phyloP scores from a whole-genome alignment of 2,113 vertebrate genomes.

The Pelmatolapia mariae region DNA sequence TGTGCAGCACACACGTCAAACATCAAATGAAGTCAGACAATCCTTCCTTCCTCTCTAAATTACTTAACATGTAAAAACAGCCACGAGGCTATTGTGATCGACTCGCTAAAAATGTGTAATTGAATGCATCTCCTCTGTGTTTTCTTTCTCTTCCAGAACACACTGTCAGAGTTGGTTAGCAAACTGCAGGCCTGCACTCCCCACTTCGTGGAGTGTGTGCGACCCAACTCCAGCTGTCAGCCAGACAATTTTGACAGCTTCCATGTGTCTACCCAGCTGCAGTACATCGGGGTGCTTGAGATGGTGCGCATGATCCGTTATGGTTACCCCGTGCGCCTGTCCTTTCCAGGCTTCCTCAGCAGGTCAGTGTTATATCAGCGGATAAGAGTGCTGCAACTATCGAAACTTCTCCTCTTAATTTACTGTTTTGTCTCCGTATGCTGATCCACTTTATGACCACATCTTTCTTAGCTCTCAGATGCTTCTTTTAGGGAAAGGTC shows the following conservation, averaged over 20 bases:
- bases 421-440: background rate
- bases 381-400: background rate
- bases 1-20: background rate
- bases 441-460: background rate
- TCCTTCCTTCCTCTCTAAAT: background rate
- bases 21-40: background rate
- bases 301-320: conserved; percentile 90
- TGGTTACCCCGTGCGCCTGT: conserved; percentile 84
- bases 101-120: background rate
- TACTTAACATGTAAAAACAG: background rate
- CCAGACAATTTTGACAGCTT: conserved; percentile 84
- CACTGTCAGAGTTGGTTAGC: conserved; percentile 80
- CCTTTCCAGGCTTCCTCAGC: conserved; percentile 83
- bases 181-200: conserved; percentile 81
- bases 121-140: background rate
- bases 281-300: conserved; percentile 88
- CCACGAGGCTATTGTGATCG: background rate
- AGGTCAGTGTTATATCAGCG: conserved; percentile 73
- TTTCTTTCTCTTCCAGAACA: conserved; percentile 70
- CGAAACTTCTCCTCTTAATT: background rate
- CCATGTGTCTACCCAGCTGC: conserved; percentile 89
- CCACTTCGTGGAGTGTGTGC: conserved; percentile 88
- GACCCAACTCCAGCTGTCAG: conserved; percentile 78
- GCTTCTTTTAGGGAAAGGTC: background rate
- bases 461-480: background rate